These are phyloP conservation scores for Papilio helenus DNA, from an alignment of 1,140 invertebrate species.

Conservation along the genomic window DNA sequence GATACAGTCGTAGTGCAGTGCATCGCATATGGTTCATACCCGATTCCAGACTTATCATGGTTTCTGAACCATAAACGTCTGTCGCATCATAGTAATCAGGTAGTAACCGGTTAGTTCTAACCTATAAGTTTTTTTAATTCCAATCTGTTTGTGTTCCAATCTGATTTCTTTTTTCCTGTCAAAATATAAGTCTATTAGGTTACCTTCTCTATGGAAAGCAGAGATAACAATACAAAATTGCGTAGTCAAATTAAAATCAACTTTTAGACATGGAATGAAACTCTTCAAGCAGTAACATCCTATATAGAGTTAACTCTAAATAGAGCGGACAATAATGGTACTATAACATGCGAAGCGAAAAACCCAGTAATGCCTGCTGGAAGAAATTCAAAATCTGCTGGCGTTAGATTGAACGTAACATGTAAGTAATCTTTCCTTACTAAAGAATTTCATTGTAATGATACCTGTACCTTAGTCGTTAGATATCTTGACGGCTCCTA, in stretches of 20 bases:
- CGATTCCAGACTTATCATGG: conserved; percentile 91
- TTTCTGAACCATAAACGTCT: conserved; percentile 86
- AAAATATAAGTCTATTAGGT: too few relatives aligned
- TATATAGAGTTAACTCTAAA: conserved; percentile 89
- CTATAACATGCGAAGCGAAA: conserved; percentile 91
- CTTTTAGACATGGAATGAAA: conserved; percentile 85
- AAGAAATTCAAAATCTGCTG: conserved; percentile 88
- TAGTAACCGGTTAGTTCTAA: conserved; percentile 44
- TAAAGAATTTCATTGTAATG: not conserved
- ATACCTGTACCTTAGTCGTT: not conserved
- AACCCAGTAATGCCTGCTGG: conserved; percentile 87
- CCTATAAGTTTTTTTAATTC: not conserved
- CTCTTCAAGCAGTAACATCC: conserved; percentile 85
- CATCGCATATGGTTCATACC: conserved; percentile 90
- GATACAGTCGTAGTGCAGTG: conserved; percentile 90
- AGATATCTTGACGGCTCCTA: too few relatives aligned
- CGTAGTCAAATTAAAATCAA: not conserved
- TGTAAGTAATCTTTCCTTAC: conserved; percentile 85
- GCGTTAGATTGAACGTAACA: conserved; percentile 91
- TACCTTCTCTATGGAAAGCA: too few relatives aligned
- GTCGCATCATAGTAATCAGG: conserved; percentile 76
- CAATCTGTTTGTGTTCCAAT: not conserved
- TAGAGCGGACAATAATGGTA: conserved; percentile 89
- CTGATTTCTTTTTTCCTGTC: not conserved
- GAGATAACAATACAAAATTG: too few relatives aligned